Evolutionary conservation across 37 sponge, comb jelly and placozoan species (phyloP), one percentile per base, ranked within the genome.

Genomic region (Oopsacas minuta): DNA sequence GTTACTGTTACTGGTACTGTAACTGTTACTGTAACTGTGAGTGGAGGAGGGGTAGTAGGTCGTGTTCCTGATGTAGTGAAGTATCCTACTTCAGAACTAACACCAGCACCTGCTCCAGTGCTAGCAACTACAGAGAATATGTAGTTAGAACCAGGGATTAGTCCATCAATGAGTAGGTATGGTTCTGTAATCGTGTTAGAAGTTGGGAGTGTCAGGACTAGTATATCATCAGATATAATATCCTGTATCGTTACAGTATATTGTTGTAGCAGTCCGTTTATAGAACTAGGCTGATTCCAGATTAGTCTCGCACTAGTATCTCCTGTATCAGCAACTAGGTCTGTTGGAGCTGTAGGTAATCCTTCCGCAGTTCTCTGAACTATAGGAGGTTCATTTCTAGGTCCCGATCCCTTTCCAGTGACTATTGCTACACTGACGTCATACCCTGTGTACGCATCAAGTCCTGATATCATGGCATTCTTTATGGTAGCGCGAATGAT

Each of bases 331-430:
- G 28, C 30, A 5, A 34, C 7, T 10, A 61, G 75, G 30, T 12
- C 75, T 25, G 22, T 61, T 12, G 75, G 75, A n/a, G 75, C 20
- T 61, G 28, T n/a, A 12, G 75, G 75, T 5, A 61, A 34, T 3
- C 75, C 75, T 34, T 61, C 75, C 7, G 75, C 75, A 32, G 75
- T 61, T n/a, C 75, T 61, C 75, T 61, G 75, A 34, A 61, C 75
- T 3, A 25, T 25, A 32, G 75, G 75, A 34, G 75, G 75, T 5
- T 61, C 75, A 12, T 61, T 61, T 61, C 75, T 10, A 10, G 75
- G 75, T 12, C 75, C 75, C 17, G 75, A 7, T 32, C 75, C 75
- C 75, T 61, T 12, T 34, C 75, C 75, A 25, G 75, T 61, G 30
- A 61, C 75, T 61, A 61, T 3, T 12, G 75, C 75, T n/a, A 61